Conservation (phyloP, 2,797 vertebrate species). For the Chaunax sp. region DNA sequence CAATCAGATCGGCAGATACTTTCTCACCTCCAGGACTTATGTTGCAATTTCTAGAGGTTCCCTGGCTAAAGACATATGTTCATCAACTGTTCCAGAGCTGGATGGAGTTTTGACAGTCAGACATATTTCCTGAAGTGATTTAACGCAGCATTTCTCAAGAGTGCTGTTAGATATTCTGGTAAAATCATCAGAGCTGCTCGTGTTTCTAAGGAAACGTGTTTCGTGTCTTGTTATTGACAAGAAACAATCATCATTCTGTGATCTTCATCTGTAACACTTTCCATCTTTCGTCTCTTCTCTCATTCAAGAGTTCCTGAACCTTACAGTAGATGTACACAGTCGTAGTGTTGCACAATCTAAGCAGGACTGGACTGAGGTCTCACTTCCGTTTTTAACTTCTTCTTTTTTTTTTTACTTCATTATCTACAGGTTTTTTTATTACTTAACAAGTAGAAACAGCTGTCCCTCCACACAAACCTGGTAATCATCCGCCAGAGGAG, state of each 20-base stretch:
- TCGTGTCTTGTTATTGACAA: neutral
- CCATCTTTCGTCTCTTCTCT: neutral
- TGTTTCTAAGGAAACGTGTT: constrained; percentile 4
- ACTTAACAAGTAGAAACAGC: no score
- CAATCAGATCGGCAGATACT: constrained; percentile 22
- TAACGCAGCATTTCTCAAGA: constrained; percentile 15
- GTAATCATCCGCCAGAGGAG: no score
- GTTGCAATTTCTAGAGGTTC: constrained; percentile 36
- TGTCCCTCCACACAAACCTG: no score
- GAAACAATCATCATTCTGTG: neutral
- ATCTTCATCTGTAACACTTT: neutral
- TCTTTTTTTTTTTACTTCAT: no score
- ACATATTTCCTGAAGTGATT: constrained; percentile 3
- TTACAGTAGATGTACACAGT: neutral
- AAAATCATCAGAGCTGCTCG: constrained; percentile 1
- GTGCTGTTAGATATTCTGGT: constrained; percentile 11
- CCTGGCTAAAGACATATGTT: neutral
- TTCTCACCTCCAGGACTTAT: constrained; percentile 26
- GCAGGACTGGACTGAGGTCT: no score
- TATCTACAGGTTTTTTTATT: no score
- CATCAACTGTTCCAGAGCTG: constrained; percentile 5
- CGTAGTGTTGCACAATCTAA: neutral
- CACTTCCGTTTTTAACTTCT: no score
- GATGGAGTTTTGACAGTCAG: constrained; percentile 9
- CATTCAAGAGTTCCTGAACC: neutral